Percentiles rank a stretch among this genome's conserved stretches.
phyloP scores from a whole-genome alignment of 2,888 invertebrate species.

The Drosophila pseudotakahashii region DNA sequence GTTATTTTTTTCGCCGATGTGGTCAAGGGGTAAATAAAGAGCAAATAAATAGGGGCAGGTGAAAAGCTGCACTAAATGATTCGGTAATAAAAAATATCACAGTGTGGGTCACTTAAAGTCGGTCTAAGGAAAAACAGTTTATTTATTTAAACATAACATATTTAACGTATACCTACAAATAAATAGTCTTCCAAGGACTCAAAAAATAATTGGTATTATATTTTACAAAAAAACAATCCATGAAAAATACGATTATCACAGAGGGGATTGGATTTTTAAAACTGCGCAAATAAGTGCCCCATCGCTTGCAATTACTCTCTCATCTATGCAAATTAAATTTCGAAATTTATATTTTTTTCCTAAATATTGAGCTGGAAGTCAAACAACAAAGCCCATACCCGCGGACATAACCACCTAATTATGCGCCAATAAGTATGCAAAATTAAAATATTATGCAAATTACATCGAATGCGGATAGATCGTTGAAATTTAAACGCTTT shows the following conservation, averaged over 20 bases:
- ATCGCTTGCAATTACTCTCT: not conserved
- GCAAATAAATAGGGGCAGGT: slow-evolving; percentile 1
- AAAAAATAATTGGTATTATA: no score
- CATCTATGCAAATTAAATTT: slow-evolving; percentile 9
- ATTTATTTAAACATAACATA: no score
- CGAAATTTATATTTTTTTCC: not conserved
- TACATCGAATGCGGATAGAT: slow-evolving; percentile 30
- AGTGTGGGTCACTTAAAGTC: not conserved
- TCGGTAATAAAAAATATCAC: not conserved
- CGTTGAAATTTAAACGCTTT: slow-evolving; percentile 57
- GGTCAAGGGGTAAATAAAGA: slow-evolving; percentile 48
- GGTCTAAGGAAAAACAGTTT: no score
- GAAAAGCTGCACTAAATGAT: not conserved
- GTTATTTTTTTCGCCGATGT: slow-evolving; percentile 34
- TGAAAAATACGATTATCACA: not conserved
- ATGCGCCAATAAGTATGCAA: slow-evolving; percentile 65
- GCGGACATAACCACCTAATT: slow-evolving; percentile 55
- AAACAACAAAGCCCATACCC: slow-evolving; percentile 19
- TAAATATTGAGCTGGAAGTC: slow-evolving; percentile 7
- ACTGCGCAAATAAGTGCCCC: not conserved
- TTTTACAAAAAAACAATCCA: not conserved
- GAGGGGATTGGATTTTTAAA: not conserved
- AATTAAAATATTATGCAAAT: slow-evolving; percentile 74
- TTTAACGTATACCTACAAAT: no score
- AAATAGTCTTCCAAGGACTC: no score